Evolutionary conservation across 2,113 vertebrate genomes (phyloP).

Genomic region (Elephantulus edwardii): DNA sequence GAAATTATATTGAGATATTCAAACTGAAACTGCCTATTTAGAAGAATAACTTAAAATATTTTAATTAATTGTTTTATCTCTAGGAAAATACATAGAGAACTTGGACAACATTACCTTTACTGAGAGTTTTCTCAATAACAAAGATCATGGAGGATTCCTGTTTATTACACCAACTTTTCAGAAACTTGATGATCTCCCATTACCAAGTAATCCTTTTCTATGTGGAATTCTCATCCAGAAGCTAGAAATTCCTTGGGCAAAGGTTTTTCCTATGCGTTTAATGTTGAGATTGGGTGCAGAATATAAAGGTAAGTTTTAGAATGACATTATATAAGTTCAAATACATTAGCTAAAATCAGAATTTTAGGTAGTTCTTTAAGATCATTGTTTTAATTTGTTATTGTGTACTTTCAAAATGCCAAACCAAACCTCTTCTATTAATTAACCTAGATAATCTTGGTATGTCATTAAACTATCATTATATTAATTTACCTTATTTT

Average conservation of each 20-base stretch:
- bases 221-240: constrained; percentile 95
- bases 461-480: background rate
- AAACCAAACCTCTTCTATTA: background rate
- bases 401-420: constrained; percentile 3
- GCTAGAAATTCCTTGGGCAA: constrained; percentile 96
- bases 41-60: constrained; percentile 53
- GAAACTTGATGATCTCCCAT: constrained; percentile 86
- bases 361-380: constrained; percentile 45
- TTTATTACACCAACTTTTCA: constrained; percentile 93
- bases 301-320: constrained; percentile 87
- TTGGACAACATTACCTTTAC: constrained; percentile 94
- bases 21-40: background rate
- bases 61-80: constrained; percentile 63
- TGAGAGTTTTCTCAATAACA: constrained; percentile 91
- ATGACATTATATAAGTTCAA: constrained; percentile 7
- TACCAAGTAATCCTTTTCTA: constrained; percentile 91
- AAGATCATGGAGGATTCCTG: constrained; percentile 94
- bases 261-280: constrained; percentile 95
- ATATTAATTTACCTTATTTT: constrained; percentile 8
- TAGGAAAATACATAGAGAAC: constrained; percentile 92
- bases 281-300: constrained; percentile 93
- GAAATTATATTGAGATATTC: constrained; percentile 29
- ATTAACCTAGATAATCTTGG: background rate
- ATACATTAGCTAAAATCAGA: constrained; percentile 37
- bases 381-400: constrained; percentile 31